Base-by-base conservation (phyloP, 2,113 vertebrate genomes). In the Lucifuga dentata region DNA sequence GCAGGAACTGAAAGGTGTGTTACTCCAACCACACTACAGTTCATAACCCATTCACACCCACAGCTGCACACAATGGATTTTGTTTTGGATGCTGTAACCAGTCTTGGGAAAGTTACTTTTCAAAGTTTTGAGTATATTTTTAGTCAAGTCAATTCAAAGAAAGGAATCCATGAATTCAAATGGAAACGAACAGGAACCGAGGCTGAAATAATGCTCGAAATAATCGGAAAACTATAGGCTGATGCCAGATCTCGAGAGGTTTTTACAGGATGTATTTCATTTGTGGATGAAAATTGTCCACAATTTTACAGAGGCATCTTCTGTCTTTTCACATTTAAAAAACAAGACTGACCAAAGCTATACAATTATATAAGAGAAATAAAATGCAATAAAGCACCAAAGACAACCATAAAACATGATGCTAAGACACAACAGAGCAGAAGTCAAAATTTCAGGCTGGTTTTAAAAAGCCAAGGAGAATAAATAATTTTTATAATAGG, bases 141-240 rank as follows among this genome's bases (percentile, higher is more conserved):
- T n/a, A n/a, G n/a, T n/a, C n/a, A n/a, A n/a, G n/a, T n/a, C n/a
- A n/a, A n/a, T n/a, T 97, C 97, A 97, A 96, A 96, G 95, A 96
- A 95, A 96, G 95, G 95, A 95, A 95, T 95, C 94, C 94, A 92
- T 95, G 94, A 95, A 95, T 95, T 96, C 94, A 96, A 94, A 94
- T 95, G 95, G 95, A 93, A 93, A 90, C 81, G 90, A 92, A 91
- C 86, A 93, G 92, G 91, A 92, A 89, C 91, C 88, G 84, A 91
- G 85, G 85, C 86, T 86, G 85, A 91, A 85, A 90, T 86, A 70
- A 92, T 91, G 90, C 81, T 84, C 86, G 63, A 85, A 85, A 88
- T 77, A 52, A 87, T 64, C 70, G 78, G 43, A 45, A 52, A 80
- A 68, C 78, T 86, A 80, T 87, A 84, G 85, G 68, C 88, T 70